phyloP scores from a whole-genome alignment of 2,888 invertebrate genomes.

The Ophion ventricosus region DNA sequence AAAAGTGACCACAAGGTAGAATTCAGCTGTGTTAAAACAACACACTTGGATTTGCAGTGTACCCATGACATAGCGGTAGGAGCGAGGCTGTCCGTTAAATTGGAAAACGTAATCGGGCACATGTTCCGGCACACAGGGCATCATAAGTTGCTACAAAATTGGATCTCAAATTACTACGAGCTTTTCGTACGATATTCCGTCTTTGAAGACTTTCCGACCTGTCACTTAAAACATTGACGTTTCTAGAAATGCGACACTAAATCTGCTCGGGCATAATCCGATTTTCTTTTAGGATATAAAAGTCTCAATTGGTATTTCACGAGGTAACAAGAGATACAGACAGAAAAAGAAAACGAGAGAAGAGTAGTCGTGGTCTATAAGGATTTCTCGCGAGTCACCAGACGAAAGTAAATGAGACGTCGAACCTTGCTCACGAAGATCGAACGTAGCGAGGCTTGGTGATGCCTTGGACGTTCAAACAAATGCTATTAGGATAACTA shows the following conservation, averaged over 20 bases:
- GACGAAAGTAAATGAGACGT: conserved; percentile 36
- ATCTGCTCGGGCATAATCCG: conserved; percentile 3
- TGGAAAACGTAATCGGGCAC: not conserved
- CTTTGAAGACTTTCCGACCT: not conserved
- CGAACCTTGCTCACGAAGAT: conserved; percentile 35
- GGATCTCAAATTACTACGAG: conserved; percentile 8
- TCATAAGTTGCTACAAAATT: not conserved
- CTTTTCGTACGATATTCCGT: not conserved
- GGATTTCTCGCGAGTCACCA: conserved; percentile 21
- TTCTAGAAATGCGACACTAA: not conserved
- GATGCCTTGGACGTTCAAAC: conserved; percentile 30
- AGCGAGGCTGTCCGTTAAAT: not conserved
- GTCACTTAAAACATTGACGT: conserved; percentile 12
- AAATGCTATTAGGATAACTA: conserved; percentile 45
- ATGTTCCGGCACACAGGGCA: not conserved
- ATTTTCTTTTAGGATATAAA: conserved; percentile 12
- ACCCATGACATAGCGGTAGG: no score
- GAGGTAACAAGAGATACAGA: not conserved
- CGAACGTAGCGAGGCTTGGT: conserved; percentile 45
- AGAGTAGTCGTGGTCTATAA: not conserved
- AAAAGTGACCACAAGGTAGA: no score
- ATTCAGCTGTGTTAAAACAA: no score
- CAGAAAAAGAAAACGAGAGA: not conserved
- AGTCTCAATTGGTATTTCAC: not conserved
- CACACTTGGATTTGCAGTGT: no score